phyloP scores from a whole-genome alignment of 2,797 vertebrate species.

The Pangasius sanitwongsei region DNA sequence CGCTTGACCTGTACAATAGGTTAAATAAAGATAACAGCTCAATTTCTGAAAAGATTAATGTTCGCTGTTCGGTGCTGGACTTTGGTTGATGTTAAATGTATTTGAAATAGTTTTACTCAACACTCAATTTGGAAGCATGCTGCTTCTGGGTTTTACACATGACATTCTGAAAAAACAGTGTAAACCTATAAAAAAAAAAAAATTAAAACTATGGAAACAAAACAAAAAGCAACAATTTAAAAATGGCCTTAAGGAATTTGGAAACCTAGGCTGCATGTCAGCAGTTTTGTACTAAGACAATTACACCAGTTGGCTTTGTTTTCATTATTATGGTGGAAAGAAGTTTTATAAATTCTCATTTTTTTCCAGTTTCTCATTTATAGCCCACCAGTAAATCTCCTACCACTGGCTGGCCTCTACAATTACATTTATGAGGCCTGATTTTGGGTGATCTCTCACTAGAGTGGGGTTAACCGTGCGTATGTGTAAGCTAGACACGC shows the following conservation, averaged over 20 bases:
- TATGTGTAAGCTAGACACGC: background rate
- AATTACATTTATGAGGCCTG: background rate
- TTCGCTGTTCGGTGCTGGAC: background rate
- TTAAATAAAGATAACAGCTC: background rate
- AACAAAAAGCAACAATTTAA: background rate
- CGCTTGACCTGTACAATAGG: background rate
- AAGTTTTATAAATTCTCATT: background rate
- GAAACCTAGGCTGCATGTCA: background rate
- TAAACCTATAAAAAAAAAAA: background rate
- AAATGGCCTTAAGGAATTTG: background rate
- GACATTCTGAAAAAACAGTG: background rate
- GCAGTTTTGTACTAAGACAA: background rate
- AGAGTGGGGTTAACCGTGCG: background rate
- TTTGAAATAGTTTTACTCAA: background rate
- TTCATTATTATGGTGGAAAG: background rate
- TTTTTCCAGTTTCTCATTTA: background rate
- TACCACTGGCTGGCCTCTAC: background rate
- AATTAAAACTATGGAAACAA: background rate
- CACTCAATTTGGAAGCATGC: background rate
- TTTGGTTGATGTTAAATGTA: background rate
- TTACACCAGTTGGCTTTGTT: background rate
- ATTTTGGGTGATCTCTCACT: background rate
- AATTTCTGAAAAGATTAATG: background rate
- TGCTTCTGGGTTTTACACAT: background rate
- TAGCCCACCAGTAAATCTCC: background rate